Base-by-base conservation (phyloP, 2,888 invertebrate species). In the Onchidella celtica region DNA sequence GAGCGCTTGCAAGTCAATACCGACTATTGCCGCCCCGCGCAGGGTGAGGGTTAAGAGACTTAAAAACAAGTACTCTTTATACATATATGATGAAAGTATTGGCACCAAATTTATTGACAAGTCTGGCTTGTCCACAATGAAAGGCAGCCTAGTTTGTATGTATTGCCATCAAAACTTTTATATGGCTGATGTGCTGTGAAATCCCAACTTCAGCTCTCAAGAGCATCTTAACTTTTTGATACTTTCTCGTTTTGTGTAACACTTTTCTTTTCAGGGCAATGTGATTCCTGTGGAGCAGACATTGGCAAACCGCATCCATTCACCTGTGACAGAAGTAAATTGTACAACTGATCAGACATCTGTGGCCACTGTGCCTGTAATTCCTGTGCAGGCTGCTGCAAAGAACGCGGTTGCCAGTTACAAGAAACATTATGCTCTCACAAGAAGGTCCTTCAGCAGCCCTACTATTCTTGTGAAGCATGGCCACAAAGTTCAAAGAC, bases 401-500 rank as follows among this genome's bases (percentile, higher is more conserved):
- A 85, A 87, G 59, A 84, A 84, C 79, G 86, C 86, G 70, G 87
- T 88, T 76, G 86, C 89, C 82, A 88, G 84, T 57, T 84, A 84
- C 74, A 85, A 85, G 81, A 86, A 86, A 79, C 83, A 83, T 74
- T 83, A 88, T 61, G 81, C 88, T 76, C 85, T 89, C 65, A 87
- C 89, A 68, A 85, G 90, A 72, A 85, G 90, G 66, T 86, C 89
- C n/a, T 89, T 88, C 84, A 87, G 84, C 72, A 89, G 86, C 83
- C 89, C 90, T 59, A 90, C 90, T 40, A 87, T 89, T 77, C 87
- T 91, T 72, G 89, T 91, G 57, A 89, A 90, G 81, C 90, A 91
- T 86, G 90, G 91, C 70, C 87, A 90, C 83, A 91, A 91, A 87
- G 89, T 91, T 65, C 91, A 91, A 83, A 86, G 90, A 82, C 86